A percentile compares a stretch with the other conserved stretches of the same genome.
These are phyloP conservation scores for Zaprionus lineosus DNA, from an alignment of 2,888 invertebrate genomes.

Conservation along the genomic window DNA sequence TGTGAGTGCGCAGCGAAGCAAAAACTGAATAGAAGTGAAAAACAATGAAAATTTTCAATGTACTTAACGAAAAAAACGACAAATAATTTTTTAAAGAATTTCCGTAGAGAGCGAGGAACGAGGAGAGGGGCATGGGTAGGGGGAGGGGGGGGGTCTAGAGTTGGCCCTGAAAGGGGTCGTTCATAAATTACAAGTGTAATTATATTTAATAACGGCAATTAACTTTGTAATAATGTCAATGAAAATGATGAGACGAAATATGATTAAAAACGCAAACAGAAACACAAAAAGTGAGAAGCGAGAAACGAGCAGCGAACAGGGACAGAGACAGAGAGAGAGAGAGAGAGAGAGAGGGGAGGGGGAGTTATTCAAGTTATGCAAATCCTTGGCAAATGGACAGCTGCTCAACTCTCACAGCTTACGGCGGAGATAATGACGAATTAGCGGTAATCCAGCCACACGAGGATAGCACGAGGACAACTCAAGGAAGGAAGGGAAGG, in stretches of 20 bases:
- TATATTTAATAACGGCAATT: slow-evolving; percentile 75
- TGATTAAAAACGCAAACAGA: slow-evolving; percentile 44
- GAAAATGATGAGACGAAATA: slow-evolving; percentile 74
- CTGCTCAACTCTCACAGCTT: slow-evolving; percentile 54
- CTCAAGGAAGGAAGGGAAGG: background rate
- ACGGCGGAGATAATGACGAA: slow-evolving; percentile 55
- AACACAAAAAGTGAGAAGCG: background rate
- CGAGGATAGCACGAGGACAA: too few relatives aligned
- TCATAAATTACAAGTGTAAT: slow-evolving; percentile 75
- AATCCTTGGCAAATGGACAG: slow-evolving; percentile 35
- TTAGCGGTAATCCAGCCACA: slow-evolving; percentile 30
- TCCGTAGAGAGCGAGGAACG: background rate
- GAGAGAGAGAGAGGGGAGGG: background rate
- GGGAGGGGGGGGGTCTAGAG: background rate
- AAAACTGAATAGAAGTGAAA: slow-evolving; percentile 50
- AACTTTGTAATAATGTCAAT: slow-evolving; percentile 77
- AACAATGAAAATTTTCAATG: slow-evolving; percentile 57
- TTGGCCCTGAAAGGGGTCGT: slow-evolving; percentile 69
- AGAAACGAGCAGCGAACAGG: slow-evolving; percentile 1
- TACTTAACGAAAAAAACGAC: slow-evolving; percentile 46
- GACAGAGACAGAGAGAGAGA: slow-evolving; percentile 3
- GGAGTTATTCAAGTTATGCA: slow-evolving; percentile 13
- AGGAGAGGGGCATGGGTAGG: background rate
- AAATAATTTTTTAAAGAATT: slow-evolving; percentile 31
- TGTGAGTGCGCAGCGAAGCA: slow-evolving; percentile 56